Percentiles rank a stretch among this genome's conserved stretches.
phyloP scores from a whole-genome alignment of 2,797 vertebrate species.

The Tauraco hartlaubi region DNA sequence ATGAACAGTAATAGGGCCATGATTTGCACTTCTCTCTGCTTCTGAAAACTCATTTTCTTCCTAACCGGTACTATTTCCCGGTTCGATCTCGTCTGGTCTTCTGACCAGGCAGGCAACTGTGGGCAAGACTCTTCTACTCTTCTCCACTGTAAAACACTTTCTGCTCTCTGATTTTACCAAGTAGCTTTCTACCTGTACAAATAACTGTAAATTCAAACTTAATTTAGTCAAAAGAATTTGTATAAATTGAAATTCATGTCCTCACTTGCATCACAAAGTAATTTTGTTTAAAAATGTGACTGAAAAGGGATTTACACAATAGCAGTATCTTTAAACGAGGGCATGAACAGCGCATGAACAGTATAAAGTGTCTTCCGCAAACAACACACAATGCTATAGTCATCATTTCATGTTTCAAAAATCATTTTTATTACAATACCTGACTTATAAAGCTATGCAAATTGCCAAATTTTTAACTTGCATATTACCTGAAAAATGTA shows the following conservation, averaged over 20 bases:
- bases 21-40: neutral
- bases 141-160: neutral
- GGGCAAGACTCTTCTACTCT: neutral
- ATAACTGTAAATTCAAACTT: neutral
- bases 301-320: conserved; percentile 6
- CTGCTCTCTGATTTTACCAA: neutral
- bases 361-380: conserved; percentile 21
- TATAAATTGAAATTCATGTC: neutral
- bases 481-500: neutral
- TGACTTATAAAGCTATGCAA: neutral
- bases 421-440: neutral
- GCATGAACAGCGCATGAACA: neutral
- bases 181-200: neutral
- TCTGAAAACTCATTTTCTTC: neutral
- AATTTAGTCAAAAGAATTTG: neutral
- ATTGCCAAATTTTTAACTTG: neutral
- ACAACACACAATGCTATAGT: neutral
- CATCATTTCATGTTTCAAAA: conserved; percentile 41
- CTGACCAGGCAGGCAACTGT: neutral
- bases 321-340: conserved; percentile 26
- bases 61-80: neutral
- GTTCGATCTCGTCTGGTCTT: neutral
- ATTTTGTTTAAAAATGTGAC: conserved; percentile 7
- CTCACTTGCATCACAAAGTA: neutral
- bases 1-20: neutral